phyloP scores from a whole-genome alignment of 1,140 invertebrate species.

The Platyura marginata region DNA sequence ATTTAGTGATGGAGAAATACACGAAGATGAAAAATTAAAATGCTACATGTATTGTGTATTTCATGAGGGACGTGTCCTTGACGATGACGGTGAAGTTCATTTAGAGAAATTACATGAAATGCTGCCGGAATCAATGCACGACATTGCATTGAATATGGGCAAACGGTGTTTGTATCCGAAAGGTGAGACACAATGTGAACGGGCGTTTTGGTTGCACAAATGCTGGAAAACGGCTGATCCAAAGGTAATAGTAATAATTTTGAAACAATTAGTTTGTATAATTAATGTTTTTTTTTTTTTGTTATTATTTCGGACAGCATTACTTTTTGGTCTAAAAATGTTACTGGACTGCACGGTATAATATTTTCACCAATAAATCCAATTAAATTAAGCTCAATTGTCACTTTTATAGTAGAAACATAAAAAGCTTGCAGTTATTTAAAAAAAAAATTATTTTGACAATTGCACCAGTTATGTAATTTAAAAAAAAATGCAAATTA shows the following conservation, averaged over 20 bases:
- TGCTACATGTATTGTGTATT: conserved; percentile 11
- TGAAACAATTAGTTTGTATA: background rate
- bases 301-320: background rate
- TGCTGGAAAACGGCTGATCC: conserved; percentile 23
- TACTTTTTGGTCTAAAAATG: too few relatives aligned
- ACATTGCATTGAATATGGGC: conserved; percentile 11
- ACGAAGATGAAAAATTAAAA: conserved; percentile 11
- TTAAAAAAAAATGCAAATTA: too few relatives aligned
- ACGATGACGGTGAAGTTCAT: conserved; percentile 18
- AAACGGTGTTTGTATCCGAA: conserved; percentile 14
- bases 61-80: conserved; percentile 15
- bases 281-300: background rate
- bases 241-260: conserved; percentile 7
- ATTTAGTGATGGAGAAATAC: conserved; percentile 15
- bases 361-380: too few relatives aligned
- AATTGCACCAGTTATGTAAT: too few relatives aligned
- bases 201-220: conserved; percentile 20
- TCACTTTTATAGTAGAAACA: too few relatives aligned
- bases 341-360: too few relatives aligned
- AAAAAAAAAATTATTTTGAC: too few relatives aligned
- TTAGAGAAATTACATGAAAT: conserved; percentile 12
- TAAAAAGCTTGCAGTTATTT: too few relatives aligned
- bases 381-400: too few relatives aligned
- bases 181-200: conserved; percentile 17
- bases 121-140: conserved; percentile 10